Percentiles rank a stretch among this genome's conserved stretches.
These are phyloP conservation scores for Elaeidobius kamerunicus DNA, from an alignment of 2,888 invertebrate genomes.

Conservation along the genomic window DNA sequence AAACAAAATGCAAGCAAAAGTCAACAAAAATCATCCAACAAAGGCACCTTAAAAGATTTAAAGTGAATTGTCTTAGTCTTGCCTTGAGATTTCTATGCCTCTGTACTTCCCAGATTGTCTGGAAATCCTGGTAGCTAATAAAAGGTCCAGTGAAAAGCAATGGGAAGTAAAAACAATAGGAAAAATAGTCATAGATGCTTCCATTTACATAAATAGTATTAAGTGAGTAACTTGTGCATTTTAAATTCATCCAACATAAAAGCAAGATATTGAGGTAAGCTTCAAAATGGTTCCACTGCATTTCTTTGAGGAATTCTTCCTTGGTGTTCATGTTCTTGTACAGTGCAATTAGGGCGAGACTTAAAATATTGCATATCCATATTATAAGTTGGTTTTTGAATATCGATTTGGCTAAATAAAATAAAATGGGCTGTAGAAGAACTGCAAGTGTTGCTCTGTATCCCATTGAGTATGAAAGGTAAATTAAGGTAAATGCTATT, in stretches of 20 bases:
- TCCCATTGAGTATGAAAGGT: constrained; percentile 36
- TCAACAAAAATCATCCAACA: constrained; percentile 72
- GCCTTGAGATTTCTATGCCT: constrained; percentile 39
- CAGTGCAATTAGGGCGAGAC: constrained; percentile 45
- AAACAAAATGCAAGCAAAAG: constrained; percentile 73
- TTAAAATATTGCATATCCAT: constrained; percentile 56
- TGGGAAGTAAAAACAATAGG: constrained; percentile 82
- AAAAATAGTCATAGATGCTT: constrained; percentile 55
- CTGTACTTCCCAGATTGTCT: constrained; percentile 46
- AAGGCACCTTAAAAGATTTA: constrained; percentile 56
- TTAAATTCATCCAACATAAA: constrained; percentile 69
- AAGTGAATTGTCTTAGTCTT: constrained; percentile 50
- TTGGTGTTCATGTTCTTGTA: constrained; percentile 34
- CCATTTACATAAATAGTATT: constrained; percentile 51
- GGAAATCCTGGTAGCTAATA: constrained; percentile 71
- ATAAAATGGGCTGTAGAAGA: constrained; percentile 55
- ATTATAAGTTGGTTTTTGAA: constrained; percentile 53
- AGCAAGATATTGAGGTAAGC: constrained; percentile 55
- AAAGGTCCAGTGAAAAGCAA: constrained; percentile 83
- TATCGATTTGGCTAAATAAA: constrained; percentile 45
- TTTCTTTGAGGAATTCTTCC: constrained; percentile 31
- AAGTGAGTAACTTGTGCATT: constrained; percentile 73
- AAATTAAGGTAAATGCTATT: constrained; percentile 52
- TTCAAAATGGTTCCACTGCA: constrained; percentile 45
- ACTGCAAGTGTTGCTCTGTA: constrained; percentile 35